Evolutionary conservation across 2,797 vertebrate genomes (phyloP), one percentile per base, ranked within the genome.

Genomic region (Pangasius macronema): DNA sequence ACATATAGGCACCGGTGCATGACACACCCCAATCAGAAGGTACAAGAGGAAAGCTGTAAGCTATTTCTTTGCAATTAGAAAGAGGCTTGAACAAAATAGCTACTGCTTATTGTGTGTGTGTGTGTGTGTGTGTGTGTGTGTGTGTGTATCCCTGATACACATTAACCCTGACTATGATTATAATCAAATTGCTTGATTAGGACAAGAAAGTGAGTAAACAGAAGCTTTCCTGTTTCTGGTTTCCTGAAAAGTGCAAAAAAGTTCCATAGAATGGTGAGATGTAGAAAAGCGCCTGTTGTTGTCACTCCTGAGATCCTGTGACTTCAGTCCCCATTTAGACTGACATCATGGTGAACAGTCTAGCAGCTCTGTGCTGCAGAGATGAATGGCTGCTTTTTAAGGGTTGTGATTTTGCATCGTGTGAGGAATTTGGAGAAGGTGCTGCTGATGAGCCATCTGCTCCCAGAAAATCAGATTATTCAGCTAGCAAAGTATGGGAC

Each of bases 401-500:
- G 88, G 86, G 36, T 16, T 61, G 46, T 81, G 86, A 87, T 84
- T 87, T 92, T 84, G 90, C 88, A 90, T 85, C 49, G 65, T 86
- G 89, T 89, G 88, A 75, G 88, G 63, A 86, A 85, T 86, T 67
- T 87, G 89, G 49, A 76, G 82, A 91, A 90, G 70, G 83, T 88
- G 90, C 89, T 83, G 75, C 86, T 92, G 90, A 89, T 87, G 90
- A 89, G 92, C 90, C 92, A 91, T 91, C 90, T 93, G 93, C 89
- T 86, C 68, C 68, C 61, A 70, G 59, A 79, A 51, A 79, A 49
- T 24, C 53, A 0, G 20, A 65, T 46, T 77, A 20, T 83, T 80
- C 65, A 87, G 51, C 33, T 30, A 73, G 27, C 16, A 13, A 87
- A n/a, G 18, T 72, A 49, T 27, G n/a, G n/a, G 27, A 53, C 42